Percentiles rank a stretch among this genome's conserved stretches.
Evolutionary conservation across 2,888 invertebrate genomes (phyloP).

Genomic region (Ceramica pisi): DNA sequence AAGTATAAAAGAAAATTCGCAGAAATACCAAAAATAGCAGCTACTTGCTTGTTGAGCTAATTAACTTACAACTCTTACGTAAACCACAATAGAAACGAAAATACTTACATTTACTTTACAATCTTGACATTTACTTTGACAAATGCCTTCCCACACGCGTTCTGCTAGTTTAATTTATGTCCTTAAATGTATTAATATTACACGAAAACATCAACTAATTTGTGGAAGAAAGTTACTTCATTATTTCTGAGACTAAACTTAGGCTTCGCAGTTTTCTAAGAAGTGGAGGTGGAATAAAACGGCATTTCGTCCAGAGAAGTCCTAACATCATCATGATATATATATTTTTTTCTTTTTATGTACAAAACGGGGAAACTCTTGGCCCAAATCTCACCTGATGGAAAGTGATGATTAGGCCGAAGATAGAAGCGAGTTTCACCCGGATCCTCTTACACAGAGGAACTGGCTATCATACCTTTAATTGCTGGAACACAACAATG

Average conservation of each 20-base stretch:
- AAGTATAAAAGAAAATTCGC: background rate
- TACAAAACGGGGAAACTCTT: no score
- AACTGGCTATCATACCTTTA: no score
- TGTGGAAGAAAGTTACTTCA: background rate
- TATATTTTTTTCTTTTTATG: no score
- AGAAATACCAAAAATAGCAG: background rate
- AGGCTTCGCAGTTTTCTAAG: background rate
- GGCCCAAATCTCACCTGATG: no score
- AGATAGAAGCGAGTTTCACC: no score
- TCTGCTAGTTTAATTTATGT: background rate
- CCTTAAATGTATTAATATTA: background rate
- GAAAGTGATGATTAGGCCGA: no score
- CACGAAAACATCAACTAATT: conserved; percentile 2
- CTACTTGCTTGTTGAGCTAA: background rate
- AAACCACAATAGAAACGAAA: conserved; percentile 5
- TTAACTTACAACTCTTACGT: background rate
- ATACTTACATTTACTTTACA: background rate
- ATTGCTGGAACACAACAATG: no score
- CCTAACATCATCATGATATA: no score
- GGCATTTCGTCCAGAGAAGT: background rate
- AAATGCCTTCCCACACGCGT: conserved; percentile 4
- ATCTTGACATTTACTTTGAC: conserved; percentile 12
- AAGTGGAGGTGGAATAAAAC: background rate
- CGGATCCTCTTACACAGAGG: no score
- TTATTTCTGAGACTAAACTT: background rate